Percentiles rank a stretch among this genome's conserved stretches.
phyloP scores from a whole-genome alignment of 2,888 invertebrate species.

The Lobophora halterata region DNA sequence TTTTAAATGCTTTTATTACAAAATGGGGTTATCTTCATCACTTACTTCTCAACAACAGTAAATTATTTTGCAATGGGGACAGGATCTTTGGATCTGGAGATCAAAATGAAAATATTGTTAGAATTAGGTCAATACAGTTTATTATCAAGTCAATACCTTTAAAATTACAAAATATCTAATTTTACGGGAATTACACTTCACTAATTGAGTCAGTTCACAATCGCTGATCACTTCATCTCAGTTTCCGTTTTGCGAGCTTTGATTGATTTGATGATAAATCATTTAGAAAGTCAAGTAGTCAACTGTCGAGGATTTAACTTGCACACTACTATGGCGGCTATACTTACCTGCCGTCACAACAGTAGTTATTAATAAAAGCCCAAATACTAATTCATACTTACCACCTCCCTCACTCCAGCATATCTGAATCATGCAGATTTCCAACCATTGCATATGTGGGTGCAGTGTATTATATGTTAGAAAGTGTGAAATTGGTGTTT shows the following conservation, averaged over 20 bases:
- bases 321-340: constrained; percentile 30
- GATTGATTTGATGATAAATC: constrained; percentile 62
- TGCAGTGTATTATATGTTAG: constrained; percentile 7
- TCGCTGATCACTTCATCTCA: constrained; percentile 62
- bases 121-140: constrained; percentile 53
- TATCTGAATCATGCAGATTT: constrained; percentile 25
- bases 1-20: constrained; percentile 5
- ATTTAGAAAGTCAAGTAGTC: constrained; percentile 41
- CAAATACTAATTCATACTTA: constrained; percentile 35
- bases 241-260: constrained; percentile 76
- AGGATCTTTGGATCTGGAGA: constrained; percentile 72
- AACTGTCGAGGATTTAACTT: constrained; percentile 17
- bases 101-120: constrained; percentile 47
- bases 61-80: constrained; percentile 46
- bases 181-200: constrained; percentile 53
- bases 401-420: constrained; percentile 26
- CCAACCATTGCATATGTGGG: constrained; percentile 12
- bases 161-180: constrained; percentile 50
- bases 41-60: constrained; percentile 15
- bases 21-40: constrained; percentile 7
- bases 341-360: constrained; percentile 48
- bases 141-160: constrained; percentile 47
- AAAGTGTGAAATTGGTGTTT: constrained; percentile 12
- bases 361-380: constrained; percentile 1
- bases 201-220: constrained; percentile 46